Evolutionary conservation across 1,140 invertebrate genomes (phyloP).

Genomic region (honey bee (Apis mellifera)): Amel_HAv3.1 CM009939.2:4016501-4017000

Average conservation of each 20-base stretch:
- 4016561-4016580: not conserved
- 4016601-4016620: no score
- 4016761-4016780: not conserved
- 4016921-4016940: not conserved
- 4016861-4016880: conserved; percentile 38
- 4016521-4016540: not conserved
- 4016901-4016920: no score
- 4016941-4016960: not conserved
- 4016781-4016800: not conserved
- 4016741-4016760: not conserved
- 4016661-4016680: conserved; percentile 16
- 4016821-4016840: not conserved
- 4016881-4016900: not conserved
- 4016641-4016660: not conserved
- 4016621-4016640: not conserved
- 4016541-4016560: not conserved
- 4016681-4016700: conserved; percentile 10
- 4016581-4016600: not conserved
- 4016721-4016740: not conserved
- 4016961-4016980: not conserved
- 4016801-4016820: not conserved
- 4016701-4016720: conserved; percentile 28
- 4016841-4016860: not conserved
- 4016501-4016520: not conserved
- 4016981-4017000: not conserved